phyloP scores from a whole-genome alignment of 1,140 invertebrate genomes.

The Apis florea region DNA sequence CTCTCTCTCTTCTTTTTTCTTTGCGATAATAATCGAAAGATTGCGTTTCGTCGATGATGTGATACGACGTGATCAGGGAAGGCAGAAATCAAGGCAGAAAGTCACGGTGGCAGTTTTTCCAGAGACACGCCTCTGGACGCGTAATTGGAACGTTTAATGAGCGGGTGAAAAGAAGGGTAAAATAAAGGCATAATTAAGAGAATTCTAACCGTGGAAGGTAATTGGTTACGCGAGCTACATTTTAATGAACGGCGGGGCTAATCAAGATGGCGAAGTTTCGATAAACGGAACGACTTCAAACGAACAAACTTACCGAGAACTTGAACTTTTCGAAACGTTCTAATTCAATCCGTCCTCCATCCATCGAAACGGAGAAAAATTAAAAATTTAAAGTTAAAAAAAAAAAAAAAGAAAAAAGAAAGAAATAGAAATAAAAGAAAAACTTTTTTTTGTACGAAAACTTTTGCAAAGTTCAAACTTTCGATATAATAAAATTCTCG shows the following conservation, averaged over 20 bases:
- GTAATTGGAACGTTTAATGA: constrained; percentile 38
- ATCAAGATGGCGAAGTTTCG: neutral
- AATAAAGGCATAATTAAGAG: constrained; percentile 40
- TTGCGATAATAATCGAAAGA: too few species aligned
- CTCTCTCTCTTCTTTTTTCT: too few species aligned
- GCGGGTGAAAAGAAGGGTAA: constrained; percentile 11
- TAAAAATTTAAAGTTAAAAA: neutral
- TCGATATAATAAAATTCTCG: neutral
- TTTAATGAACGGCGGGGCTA: constrained; percentile 27
- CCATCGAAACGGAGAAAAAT: too few species aligned
- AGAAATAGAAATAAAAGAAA: neutral
- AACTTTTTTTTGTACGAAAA: neutral
- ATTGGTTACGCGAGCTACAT: constrained; percentile 23
- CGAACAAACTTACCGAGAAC: constrained; percentile 19
- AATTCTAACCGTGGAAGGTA: constrained; percentile 22
- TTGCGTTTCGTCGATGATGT: too few species aligned
- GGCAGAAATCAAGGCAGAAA: too few species aligned
- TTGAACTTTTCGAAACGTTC: too few species aligned
- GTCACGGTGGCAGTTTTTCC: neutral
- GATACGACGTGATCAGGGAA: too few species aligned
- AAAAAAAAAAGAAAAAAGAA: neutral
- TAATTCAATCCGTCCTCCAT: too few species aligned
- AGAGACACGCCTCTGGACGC: neutral
- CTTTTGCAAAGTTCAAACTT: neutral
- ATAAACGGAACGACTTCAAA: neutral